Evolutionary conservation across 2,113 vertebrate genomes (phyloP).

Genomic region (Tupaia tana): DNA sequence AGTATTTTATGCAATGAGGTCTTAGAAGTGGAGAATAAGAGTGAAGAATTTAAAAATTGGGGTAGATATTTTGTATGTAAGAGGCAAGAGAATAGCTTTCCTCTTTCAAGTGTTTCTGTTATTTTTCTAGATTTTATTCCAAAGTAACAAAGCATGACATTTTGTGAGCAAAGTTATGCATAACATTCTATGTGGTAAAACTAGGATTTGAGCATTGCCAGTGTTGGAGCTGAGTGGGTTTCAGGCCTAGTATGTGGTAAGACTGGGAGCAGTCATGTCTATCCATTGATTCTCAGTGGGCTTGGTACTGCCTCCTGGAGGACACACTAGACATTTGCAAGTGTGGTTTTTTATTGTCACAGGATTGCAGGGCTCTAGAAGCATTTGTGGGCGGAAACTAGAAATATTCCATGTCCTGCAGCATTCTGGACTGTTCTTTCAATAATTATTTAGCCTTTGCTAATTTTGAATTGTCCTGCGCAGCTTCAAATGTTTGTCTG

Average conservation of each 20-base stretch:
- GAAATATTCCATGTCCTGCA: not conserved
- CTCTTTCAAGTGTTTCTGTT: not conserved
- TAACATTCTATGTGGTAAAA: not conserved
- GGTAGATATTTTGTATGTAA: not conserved
- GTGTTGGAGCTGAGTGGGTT: not conserved
- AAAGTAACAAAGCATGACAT: not conserved
- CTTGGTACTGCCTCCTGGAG: not conserved
- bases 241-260: not conserved
- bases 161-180: not conserved
- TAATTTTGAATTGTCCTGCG: not conserved
- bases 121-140: constrained; percentile 44
- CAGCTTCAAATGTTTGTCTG: constrained; percentile 15
- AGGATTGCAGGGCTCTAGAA: not conserved
- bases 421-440: not conserved
- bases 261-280: not conserved
- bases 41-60: not conserved
- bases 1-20: constrained; percentile 33
- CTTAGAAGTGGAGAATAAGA: not conserved
- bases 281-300: not conserved
- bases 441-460: not conserved
- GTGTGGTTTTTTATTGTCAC: not conserved
- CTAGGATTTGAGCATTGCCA: not conserved
- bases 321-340: not conserved
- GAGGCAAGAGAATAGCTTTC: constrained; percentile 13
- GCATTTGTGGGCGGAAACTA: not conserved